Percentiles rank a stretch among this genome's conserved stretches.
These are phyloP conservation scores for Phortica variegata DNA, from an alignment of 1,140 invertebrate species.

Conservation along the genomic window DNA sequence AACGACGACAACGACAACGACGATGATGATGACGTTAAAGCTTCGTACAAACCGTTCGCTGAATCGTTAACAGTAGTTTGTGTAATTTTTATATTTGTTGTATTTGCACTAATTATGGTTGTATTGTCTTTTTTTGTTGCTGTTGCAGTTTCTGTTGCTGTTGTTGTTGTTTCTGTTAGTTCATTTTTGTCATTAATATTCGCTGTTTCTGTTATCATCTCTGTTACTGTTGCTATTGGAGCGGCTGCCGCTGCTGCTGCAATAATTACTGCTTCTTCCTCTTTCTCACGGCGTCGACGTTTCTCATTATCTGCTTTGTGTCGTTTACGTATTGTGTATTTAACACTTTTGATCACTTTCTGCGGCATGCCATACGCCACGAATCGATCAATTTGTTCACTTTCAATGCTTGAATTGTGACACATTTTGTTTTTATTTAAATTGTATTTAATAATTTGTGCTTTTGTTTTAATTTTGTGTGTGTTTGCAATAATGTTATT, in stretches of 20 bases:
- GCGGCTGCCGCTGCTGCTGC: slow-evolving; percentile 15
- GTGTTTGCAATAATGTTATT: neutral
- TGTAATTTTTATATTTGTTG: too few relatives aligned
- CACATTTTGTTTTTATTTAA: slow-evolving; percentile 33
- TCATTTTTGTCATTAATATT: too few relatives aligned
- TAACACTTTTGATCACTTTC: slow-evolving; percentile 44
- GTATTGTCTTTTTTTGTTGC: neutral
- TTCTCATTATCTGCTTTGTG: too few relatives aligned
- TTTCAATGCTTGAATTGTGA: slow-evolving; percentile 49
- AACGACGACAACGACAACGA: too few relatives aligned
- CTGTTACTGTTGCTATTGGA: slow-evolving; percentile 10
- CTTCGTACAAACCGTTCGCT: too few relatives aligned
- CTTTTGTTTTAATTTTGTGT: slow-evolving; percentile 1
- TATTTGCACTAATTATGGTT: too few relatives aligned
- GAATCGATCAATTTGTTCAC: slow-evolving; percentile 47
- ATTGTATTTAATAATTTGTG: neutral
- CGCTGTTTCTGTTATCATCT: slow-evolving; percentile 1
- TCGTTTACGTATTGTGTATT: slow-evolving; percentile 44
- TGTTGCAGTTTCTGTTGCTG: slow-evolving; percentile 24
- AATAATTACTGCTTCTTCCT: slow-evolving; percentile 19
- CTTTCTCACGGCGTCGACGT: too few relatives aligned
- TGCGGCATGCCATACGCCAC: slow-evolving; percentile 47
- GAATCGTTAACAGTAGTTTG: too few relatives aligned
- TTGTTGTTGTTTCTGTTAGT: slow-evolving; percentile 6
- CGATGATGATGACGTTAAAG: too few relatives aligned